These are phyloP conservation scores for Catharus bicknelli DNA, from an alignment of 2,113 vertebrate genomes.

Conservation along the genomic window DNA sequence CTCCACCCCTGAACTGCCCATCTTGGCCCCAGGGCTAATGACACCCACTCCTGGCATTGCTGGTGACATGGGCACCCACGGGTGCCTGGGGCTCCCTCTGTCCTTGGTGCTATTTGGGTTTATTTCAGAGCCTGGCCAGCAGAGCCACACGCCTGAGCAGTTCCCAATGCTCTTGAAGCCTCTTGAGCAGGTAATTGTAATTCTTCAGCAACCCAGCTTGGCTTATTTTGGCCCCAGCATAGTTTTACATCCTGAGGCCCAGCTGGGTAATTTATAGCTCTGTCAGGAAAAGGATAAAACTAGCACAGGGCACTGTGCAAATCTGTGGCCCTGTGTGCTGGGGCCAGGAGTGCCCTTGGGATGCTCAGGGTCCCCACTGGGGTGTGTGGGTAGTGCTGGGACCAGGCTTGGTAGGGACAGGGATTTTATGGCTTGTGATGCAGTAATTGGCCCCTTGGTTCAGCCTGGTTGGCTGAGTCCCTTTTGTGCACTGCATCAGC, in stretches of 20 bases:
- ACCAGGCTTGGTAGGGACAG: not conserved
- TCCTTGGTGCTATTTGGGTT: not conserved
- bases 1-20: fast-evolving
- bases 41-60: fast-evolving
- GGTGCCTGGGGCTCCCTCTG: fast-evolving
- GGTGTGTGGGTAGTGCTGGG: not conserved
- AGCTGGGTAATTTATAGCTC: not conserved
- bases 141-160: not conserved
- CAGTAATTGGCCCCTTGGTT: not conserved
- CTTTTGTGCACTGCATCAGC: not conserved
- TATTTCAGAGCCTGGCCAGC: not conserved
- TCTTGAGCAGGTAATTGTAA: conserved; percentile 11
- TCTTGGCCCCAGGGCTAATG: fast-evolving
- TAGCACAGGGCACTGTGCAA: not conserved
- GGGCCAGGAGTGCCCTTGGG: not conserved
- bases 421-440: not conserved
- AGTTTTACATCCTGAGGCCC: not conserved
- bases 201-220: not conserved
- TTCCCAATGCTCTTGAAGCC: fast-evolving
- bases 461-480: not conserved
- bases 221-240: not conserved
- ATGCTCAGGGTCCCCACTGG: not conserved
- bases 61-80: fast-evolving
- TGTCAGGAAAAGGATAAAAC: not conserved
- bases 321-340: not conserved